Evolutionary conservation across 1,140 invertebrate species (phyloP).

Genomic region (Cotesia typhae): DNA sequence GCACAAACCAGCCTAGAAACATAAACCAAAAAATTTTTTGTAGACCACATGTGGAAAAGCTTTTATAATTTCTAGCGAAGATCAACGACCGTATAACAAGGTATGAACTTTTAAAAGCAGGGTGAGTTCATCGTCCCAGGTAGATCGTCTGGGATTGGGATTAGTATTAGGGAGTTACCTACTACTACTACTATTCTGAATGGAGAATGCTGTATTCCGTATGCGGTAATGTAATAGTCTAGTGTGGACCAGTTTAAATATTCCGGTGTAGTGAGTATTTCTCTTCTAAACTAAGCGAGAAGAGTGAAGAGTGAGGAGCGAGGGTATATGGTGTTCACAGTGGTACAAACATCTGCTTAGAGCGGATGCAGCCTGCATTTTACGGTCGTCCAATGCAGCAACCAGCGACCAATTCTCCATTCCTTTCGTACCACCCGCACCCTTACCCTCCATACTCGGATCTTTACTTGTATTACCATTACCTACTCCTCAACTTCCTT

Average conservation of each 20-base stretch:
- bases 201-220: too few relatives aligned
- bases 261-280: conserved; percentile 14
- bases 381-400: conserved; percentile 59
- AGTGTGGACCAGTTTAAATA: conserved; percentile 33
- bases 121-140: conserved; percentile 36
- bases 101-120: conserved; percentile 27
- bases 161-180: background rate
- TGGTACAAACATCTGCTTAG: conserved; percentile 57
- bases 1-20: too few relatives aligned
- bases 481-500: conserved; percentile 42
- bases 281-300: conserved; percentile 41
- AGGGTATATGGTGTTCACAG: conserved; percentile 15
- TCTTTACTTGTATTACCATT: background rate
- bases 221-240: background rate
- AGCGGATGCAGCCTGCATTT: conserved; percentile 65
- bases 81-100: background rate
- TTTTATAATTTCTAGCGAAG: conserved; percentile 14
- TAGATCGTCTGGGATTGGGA: conserved; percentile 18
- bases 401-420: conserved; percentile 39
- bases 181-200: too few relatives aligned
- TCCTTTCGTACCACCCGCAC: conserved; percentile 55
- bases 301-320: background rate
- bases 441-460: conserved; percentile 37
- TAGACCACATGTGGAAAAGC: background rate
- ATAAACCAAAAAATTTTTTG: too few relatives aligned